Percentiles rank a stretch among this genome's conserved stretches.
Evolutionary conservation across 2,888 invertebrate genomes (phyloP).

Genomic region (Drosophila differens): DNA sequence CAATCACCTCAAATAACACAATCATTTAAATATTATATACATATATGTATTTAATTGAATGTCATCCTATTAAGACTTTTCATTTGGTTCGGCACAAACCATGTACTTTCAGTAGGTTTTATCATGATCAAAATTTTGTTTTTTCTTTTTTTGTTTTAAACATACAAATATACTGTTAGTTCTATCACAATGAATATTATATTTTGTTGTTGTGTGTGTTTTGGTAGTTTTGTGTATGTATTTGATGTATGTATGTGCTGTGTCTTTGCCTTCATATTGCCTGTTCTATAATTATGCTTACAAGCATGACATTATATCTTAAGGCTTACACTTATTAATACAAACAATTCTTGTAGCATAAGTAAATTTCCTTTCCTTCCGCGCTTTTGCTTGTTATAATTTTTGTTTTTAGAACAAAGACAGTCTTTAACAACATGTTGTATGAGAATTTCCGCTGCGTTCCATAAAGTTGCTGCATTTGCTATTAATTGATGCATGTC

Average conservation of each 20-base stretch:
- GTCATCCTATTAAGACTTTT: constrained; percentile 40
- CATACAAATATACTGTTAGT: constrained; percentile 74
- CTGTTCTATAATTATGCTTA: constrained; percentile 15
- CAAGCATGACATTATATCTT: constrained; percentile 30
- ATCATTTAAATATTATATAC: constrained; percentile 25
- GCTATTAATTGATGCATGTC: constrained; percentile 42
- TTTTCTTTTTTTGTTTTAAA: constrained; percentile 37
- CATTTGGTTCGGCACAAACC: constrained; percentile 35
- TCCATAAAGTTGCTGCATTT: constrained; percentile 52
- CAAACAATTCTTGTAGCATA: constrained; percentile 46
- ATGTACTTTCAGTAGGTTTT: constrained; percentile 31
- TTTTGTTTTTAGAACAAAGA: constrained; percentile 73
- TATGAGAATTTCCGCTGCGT: constrained; percentile 47
- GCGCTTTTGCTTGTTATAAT: constrained; percentile 22
- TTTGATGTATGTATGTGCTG: constrained; percentile 26
- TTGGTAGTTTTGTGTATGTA: constrained; percentile 31
- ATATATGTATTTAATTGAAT: constrained; percentile 38
- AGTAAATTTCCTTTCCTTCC: constrained; percentile 28
- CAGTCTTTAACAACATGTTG: constrained; percentile 72
- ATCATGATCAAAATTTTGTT: constrained; percentile 13
- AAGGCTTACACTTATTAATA: constrained; percentile 48
- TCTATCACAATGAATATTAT: constrained; percentile 73
- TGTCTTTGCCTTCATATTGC: constrained; percentile 47
- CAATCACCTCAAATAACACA: neutral
- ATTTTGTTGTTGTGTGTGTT: constrained; percentile 26